Evolutionary conservation across 2,888 invertebrate genomes (phyloP).

Genomic region (Stenolophus ochropezus): DNA sequence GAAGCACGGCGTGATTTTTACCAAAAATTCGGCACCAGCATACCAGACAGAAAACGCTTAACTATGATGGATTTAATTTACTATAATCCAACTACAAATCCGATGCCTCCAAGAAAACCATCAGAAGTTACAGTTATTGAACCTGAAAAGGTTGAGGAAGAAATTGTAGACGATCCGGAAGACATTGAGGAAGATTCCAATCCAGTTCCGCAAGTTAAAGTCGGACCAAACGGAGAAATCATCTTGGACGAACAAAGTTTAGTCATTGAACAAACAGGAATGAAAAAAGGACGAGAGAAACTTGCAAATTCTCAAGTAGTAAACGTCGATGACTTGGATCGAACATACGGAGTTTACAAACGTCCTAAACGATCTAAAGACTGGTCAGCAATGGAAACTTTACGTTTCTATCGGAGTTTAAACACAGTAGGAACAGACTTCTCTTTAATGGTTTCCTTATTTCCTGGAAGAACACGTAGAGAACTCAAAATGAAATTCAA

Average conservation of each 20-base stretch:
- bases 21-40: constrained; percentile 73
- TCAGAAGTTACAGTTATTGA: constrained; percentile 57
- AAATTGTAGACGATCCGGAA: constrained; percentile 61
- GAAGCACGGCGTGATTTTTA: constrained; percentile 76
- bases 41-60: constrained; percentile 80
- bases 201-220: constrained; percentile 89
- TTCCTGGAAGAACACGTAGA: constrained; percentile 83
- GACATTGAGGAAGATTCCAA: constrained; percentile 72
- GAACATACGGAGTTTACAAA: constrained; percentile 79
- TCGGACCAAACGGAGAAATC: constrained; percentile 89
- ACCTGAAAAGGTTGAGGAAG: constrained; percentile 59
- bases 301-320: constrained; percentile 81
- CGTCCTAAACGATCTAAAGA: constrained; percentile 81
- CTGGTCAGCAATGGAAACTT: constrained; percentile 87
- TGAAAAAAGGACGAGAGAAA: constrained; percentile 78
- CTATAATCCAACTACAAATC: constrained; percentile 89
- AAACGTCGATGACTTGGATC: constrained; percentile 78
- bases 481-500: constrained; percentile 96
- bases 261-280: constrained; percentile 84
- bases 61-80: constrained; percentile 95
- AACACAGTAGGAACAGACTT: constrained; percentile 95
- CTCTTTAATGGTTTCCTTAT: constrained; percentile 88
- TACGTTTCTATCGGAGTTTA: constrained; percentile 93
- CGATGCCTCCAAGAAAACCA: constrained; percentile 74
- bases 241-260: constrained; percentile 90